Conservation (phyloP, 2,888 invertebrate species). For the Kryphioiulus occultus region DNA sequence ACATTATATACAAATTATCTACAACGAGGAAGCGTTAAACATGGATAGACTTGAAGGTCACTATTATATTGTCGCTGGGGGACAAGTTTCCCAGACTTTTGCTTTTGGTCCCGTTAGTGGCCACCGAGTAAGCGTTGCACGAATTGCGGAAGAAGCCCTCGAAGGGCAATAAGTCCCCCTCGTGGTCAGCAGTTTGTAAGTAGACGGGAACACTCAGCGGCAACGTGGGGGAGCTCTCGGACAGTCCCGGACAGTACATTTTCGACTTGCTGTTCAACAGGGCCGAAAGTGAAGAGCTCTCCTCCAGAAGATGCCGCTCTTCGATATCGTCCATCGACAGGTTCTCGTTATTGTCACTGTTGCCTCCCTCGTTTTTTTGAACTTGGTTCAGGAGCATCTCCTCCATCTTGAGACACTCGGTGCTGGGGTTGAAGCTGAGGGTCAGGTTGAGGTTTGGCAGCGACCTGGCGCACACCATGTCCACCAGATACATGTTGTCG, state of each 20-base stretch:
- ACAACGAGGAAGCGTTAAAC: constrained; percentile 45
- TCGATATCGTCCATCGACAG: background rate
- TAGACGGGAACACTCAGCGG: constrained; percentile 46
- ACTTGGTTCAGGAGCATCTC: background rate
- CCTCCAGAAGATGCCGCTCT: background rate
- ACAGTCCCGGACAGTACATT: constrained; percentile 38
- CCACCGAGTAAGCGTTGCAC: constrained; percentile 7
- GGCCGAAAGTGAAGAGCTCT: constrained; percentile 3
- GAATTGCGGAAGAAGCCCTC: constrained; percentile 42
- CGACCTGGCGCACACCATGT: constrained; percentile 49
- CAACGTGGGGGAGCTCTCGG: constrained; percentile 47
- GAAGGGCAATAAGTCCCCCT: constrained; percentile 1
- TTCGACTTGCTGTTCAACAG: constrained; percentile 44
- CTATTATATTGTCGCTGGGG: constrained; percentile 49
- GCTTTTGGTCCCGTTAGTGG: constrained; percentile 45
- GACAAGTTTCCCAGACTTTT: constrained; percentile 50
- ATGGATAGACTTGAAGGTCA: constrained; percentile 51
- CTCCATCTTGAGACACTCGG: background rate
- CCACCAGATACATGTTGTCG: constrained; percentile 37
- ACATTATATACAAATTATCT: constrained; percentile 45
- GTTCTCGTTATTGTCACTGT: constrained; percentile 43
- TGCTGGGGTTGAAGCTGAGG: constrained; percentile 37
- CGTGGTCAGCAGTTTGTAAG: background rate
- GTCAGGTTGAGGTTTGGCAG: constrained; percentile 51
- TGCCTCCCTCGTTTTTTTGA: background rate